Conservation (phyloP, 2,888 invertebrate genomes). For the Ophioninae sp. region DNA sequence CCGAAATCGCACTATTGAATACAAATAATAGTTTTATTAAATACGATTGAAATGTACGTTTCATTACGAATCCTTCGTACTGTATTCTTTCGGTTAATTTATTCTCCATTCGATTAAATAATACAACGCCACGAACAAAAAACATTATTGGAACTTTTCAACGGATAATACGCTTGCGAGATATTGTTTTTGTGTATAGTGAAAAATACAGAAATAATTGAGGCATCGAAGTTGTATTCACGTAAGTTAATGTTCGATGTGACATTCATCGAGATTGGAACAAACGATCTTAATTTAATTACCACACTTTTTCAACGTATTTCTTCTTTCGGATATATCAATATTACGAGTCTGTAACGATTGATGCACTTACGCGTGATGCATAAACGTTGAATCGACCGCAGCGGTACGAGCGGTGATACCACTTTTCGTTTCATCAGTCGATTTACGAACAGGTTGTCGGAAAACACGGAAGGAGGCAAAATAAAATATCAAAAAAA, state of each 20-base stretch:
- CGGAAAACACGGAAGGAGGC: constrained; percentile 2
- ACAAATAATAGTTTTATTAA: constrained; percentile 14
- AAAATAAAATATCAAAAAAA: constrained; percentile 20
- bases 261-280: constrained; percentile 37
- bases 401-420: constrained; percentile 14
- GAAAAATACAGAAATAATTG: constrained; percentile 39
- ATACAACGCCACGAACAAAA: constrained; percentile 40
- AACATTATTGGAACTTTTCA: constrained; percentile 38
- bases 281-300: constrained; percentile 39
- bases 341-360: constrained; percentile 12
- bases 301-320: constrained; percentile 31
- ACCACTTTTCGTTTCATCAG: constrained; percentile 17
- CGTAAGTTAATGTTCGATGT: constrained; percentile 27
- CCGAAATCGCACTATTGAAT: constrained; percentile 9
- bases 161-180: constrained; percentile 32
- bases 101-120: constrained; percentile 21
- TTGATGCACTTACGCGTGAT: neutral
- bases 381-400: neutral
- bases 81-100: constrained; percentile 17
- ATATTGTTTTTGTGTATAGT: constrained; percentile 35
- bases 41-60: constrained; percentile 6
- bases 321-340: neutral
- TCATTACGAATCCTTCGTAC: constrained; percentile 28
- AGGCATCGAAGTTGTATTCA: constrained; percentile 58
- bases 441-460: constrained; percentile 20